Conservation (phyloP, 2,888 invertebrate genomes). For the Drosophila affinis region DNA sequence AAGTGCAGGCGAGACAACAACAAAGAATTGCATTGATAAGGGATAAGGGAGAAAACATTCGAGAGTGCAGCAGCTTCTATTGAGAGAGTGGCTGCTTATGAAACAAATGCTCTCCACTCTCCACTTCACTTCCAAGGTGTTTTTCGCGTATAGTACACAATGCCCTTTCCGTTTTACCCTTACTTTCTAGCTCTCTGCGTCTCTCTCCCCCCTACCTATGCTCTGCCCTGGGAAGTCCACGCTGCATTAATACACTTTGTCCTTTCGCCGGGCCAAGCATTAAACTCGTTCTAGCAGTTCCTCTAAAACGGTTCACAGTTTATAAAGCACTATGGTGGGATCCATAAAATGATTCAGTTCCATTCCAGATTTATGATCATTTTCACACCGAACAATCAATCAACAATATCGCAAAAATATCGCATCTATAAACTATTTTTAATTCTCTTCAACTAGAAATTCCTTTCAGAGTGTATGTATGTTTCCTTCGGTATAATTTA, state of each 20-base stretch:
- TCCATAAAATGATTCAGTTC: slow-evolving; percentile 16
- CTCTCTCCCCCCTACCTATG: not conserved
- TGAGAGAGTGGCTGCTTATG: not conserved
- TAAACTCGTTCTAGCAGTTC: slow-evolving; percentile 30
- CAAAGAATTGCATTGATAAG: not conserved
- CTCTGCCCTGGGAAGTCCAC: not conserved
- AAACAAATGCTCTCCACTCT: not conserved
- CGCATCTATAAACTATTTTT: slow-evolving; percentile 59
- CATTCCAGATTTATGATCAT: slow-evolving; percentile 62
- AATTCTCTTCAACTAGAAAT: slow-evolving; percentile 36
- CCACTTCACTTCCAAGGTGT: not conserved
- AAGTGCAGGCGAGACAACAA: not conserved
- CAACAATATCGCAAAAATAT: slow-evolving; percentile 56
- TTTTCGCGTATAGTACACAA: not conserved
- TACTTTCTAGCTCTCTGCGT: not conserved
- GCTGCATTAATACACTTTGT: not conserved
- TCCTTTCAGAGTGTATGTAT: slow-evolving; percentile 59
- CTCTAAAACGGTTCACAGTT: slow-evolving; percentile 34
- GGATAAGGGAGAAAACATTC: not conserved
- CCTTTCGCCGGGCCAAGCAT: slow-evolving; percentile 3
- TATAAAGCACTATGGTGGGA: slow-evolving; percentile 10
- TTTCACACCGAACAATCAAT: slow-evolving; percentile 68
- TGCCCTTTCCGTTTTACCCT: not conserved
- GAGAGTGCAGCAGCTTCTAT: not conserved
- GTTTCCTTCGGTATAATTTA: slow-evolving; percentile 35